Base-by-base conservation (phyloP, 2,888 invertebrate genomes). In the Azorinus chamasolen region DNA sequence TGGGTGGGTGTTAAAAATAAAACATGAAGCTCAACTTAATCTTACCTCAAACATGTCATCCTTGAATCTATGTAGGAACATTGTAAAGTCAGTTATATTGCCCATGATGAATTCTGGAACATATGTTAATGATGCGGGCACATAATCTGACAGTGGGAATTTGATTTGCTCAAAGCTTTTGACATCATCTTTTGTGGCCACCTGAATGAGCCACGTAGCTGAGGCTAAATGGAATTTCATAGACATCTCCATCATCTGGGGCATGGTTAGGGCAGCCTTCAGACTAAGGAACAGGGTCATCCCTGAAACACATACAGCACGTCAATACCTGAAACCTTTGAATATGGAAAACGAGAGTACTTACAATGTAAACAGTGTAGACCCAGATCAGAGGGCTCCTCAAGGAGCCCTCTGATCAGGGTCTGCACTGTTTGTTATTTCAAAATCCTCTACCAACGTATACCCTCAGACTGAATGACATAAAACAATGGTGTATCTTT, bases 101-200 rank as follows among this genome's bases (percentile, higher is more conserved):
- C 98, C 98, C 55, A 97, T 94, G 41, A 98, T 94, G 91, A 97
- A 96, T 93, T 99, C 98, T 50, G 98, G 98, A 90, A 98, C 95
- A 91, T 96, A 84, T 90, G 96, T 85, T 57, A 94, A 87, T 58
- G 79, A 81, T 5, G 70, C 37, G 3, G 92, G 91, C 14, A 87
- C 88, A 27, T 69, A 37, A 8, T 83, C 84, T 12, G 90, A 83
- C 24, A 93, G 85, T 37, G 93, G 93, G 81, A 93, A 91, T 69
- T 66, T 84, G 39, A 93, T 62, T 27, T 88, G 83, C 64, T 86
- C 79, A 68, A 91, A 90, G 37, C 80, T 70, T 50, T 61, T 80
- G 32, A 81, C 58, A 53, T 87, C 86, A 25, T 83, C 85, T 69
- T 59, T 57, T 12, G 95, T 91, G 0, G 96, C 96, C n/a, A 97